Base-by-base conservation (phyloP, 92 coral and sea anemone genomes). In the Phymanthus crucifer region DNA sequence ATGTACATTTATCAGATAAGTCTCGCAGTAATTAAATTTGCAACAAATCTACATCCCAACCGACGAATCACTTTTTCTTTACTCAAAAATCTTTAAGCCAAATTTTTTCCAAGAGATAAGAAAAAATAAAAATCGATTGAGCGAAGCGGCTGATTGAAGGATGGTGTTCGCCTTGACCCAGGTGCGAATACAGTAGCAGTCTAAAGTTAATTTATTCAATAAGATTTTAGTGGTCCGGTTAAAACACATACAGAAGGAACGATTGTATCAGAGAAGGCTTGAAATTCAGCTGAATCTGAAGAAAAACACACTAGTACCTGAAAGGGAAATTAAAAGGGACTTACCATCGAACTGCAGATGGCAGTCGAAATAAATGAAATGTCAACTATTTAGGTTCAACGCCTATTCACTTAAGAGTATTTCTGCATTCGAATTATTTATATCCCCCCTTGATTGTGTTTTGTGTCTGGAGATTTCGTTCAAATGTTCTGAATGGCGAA, bases 291-390 rank as follows among this genome's bases (percentile, higher is more conserved):
- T 23, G 65, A 61, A 50, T 61, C 57, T 77, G 72, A 58, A 77
- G 70, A 61, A 77, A 77, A 77, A 77, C 81, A 77, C 81, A 77
- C 65, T 37, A 40, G 32, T 69, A 23, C 45, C 73, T n/a, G 14
- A 50, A 57, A 64, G 81, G 72, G 81, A 77, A 77, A 77, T 77
- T 61, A 77, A 77, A 77, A 64, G n/a, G 38, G 81, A 77, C 81
- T 77, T 77, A 43, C 58, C 46, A 45, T 27, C 43, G 32, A 82
- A 73, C 32, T 82, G 47, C 86, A 82, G 86, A 82, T 82, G 86
- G 56, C 36, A 64, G 40, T 7, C 0, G 2, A 35, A 72, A 61
- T 33, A 73, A 74, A 74, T 73, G 69, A 82, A 73, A 14, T 82
- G 86, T 82, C 80, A 73, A 66, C 79, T 82, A 61, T 65, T 82